These are phyloP conservation scores for Toxotes lorentzi DNA, from an alignment of 2,797 vertebrate genomes.

Conservation along the genomic window DNA sequence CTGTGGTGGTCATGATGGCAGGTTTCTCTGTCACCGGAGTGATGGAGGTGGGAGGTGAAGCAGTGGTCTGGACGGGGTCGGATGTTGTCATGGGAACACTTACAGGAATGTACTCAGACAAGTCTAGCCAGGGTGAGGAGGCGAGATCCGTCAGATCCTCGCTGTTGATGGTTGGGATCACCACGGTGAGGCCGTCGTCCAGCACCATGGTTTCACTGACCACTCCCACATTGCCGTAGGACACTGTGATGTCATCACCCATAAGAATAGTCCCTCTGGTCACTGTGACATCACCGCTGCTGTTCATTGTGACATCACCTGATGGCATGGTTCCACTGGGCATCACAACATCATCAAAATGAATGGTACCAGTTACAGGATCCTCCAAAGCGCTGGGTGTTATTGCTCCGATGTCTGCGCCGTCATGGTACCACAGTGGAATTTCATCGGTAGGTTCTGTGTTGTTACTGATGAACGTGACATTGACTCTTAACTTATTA, in stretches of 20 bases:
- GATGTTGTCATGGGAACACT: conserved; percentile 34
- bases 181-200: conserved; percentile 60
- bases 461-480: conserved; percentile 39
- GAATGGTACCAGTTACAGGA: conserved; percentile 17
- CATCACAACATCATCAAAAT: conserved; percentile 51
- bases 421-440: conserved; percentile 50
- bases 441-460: conserved; percentile 35
- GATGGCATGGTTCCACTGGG: conserved; percentile 56
- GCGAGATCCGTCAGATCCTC: conserved; percentile 59
- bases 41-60: conserved; percentile 15
- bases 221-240: conserved; percentile 42
- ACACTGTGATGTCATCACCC: conserved; percentile 63
- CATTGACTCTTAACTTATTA: conserved; percentile 42
- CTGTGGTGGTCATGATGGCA: background rate
- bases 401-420: conserved; percentile 21
- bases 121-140: conserved; percentile 70
- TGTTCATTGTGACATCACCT: conserved; percentile 48
- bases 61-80: conserved; percentile 16
- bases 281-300: conserved; percentile 55
- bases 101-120: conserved; percentile 79
- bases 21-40: conserved; percentile 42
- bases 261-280: conserved; percentile 58
- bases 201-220: conserved; percentile 66
- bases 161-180: conserved; percentile 62
- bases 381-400: conserved; percentile 39